phyloP scores from a whole-genome alignment of 1,140 invertebrate genomes.

The Phthorimaea operculella region DNA sequence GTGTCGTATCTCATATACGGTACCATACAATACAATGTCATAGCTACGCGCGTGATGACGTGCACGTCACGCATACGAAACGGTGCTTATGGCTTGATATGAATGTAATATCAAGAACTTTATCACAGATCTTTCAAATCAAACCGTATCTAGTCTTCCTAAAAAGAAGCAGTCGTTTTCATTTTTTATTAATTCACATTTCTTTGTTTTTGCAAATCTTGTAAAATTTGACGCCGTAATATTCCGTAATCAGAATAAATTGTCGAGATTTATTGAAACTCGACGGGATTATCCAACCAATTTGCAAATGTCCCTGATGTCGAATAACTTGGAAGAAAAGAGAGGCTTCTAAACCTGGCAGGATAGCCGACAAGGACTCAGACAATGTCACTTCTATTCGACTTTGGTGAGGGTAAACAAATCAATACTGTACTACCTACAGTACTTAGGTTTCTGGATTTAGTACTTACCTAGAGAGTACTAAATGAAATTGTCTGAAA shows the following conservation, averaged over 20 bases:
- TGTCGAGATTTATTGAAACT: constrained; percentile 3
- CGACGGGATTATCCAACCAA: neutral
- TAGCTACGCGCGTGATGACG: too few relatives aligned
- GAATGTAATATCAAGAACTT: too few relatives aligned
- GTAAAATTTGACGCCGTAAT: neutral
- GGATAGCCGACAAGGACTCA: constrained; percentile 31
- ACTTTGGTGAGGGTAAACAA: constrained; percentile 54
- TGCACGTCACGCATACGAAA: too few relatives aligned
- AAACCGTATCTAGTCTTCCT: too few relatives aligned
- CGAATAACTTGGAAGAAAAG: neutral
- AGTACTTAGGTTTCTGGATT: constrained; percentile 9
- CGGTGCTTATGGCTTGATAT: too few relatives aligned
- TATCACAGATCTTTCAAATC: too few relatives aligned
- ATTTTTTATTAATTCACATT: too few relatives aligned
- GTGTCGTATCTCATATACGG: too few relatives aligned
- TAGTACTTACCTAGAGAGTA: neutral
- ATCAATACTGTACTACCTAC: constrained; percentile 21
- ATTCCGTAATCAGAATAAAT: constrained; percentile 6
- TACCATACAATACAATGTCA: too few relatives aligned
- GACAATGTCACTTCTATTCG: constrained; percentile 59
- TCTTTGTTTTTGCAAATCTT: too few relatives aligned
- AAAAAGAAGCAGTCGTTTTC: too few relatives aligned
- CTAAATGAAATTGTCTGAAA: neutral
- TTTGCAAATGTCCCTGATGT: neutral
- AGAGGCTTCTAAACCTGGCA: constrained; percentile 2